Percentiles rank a stretch among this genome's conserved stretches.
These are phyloP conservation scores for Platysternon megacephalum DNA, from an alignment of 2,113 vertebrate genomes.

Conservation along the genomic window DNA sequence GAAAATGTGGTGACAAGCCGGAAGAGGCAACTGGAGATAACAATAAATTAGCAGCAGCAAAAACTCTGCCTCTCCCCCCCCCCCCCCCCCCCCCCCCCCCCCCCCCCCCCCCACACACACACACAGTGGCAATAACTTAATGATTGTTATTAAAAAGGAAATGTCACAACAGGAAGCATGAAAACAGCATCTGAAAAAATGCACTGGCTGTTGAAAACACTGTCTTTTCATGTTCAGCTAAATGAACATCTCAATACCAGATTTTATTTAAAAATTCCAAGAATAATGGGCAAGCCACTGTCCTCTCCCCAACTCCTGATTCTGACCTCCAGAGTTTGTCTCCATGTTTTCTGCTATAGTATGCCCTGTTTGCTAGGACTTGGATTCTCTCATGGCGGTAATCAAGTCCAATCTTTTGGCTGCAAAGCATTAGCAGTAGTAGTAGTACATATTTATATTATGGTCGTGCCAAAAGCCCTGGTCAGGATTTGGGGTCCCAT, in stretches of 20 bases:
- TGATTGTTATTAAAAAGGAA: not conserved
- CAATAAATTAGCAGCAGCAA: not conserved
- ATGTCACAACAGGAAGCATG: not conserved
- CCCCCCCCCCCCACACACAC: not conserved
- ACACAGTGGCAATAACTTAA: not conserved
- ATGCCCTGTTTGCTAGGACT: not conserved
- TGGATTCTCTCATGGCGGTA: not conserved
- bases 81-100: no score
- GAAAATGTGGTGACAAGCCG: not conserved
- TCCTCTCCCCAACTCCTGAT: not conserved
- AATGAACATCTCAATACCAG: not conserved
- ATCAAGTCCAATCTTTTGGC: not conserved
- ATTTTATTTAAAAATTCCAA: not conserved
- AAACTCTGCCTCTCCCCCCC: not conserved
- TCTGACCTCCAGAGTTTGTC: not conserved
- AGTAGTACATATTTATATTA: not conserved
- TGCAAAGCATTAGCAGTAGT: not conserved
- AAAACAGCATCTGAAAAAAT: not conserved
- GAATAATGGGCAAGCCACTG: not conserved
- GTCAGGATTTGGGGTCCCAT: not conserved
- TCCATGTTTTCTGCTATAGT: not conserved
- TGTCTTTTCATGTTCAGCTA: not conserved
- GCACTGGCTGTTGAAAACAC: not conserved
- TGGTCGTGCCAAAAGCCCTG: not conserved
- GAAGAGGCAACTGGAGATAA: not conserved